Base-by-base conservation (phyloP, 2,888 invertebrate genomes). In the Lithophane leautieri region DNA sequence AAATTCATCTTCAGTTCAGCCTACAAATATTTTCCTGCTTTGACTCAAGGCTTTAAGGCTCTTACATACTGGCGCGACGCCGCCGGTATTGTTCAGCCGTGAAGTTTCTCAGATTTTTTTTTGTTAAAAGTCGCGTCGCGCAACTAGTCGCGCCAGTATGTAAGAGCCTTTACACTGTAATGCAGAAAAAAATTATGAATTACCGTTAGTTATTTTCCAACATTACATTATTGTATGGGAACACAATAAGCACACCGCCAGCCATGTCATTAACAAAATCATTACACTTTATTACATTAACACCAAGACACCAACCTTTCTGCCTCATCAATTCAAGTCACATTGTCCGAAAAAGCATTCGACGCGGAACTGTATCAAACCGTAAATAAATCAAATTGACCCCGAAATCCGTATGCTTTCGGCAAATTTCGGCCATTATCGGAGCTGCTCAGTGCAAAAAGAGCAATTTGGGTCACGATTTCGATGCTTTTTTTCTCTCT, bases 371-470 rank as follows among this genome's bases (percentile, higher is more conserved):
- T 95, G 94, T 95, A 96, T 94, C 96, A 95, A 95, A 95, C 92
- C 89, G 91, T 91, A 92, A 89, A 95, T 95, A 95, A 95, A 95
- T 96, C 95, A 96, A 94, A 95, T 91, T 94, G 95, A 94, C 95
- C 95, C 89, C 91, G 88, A 94, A 92, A 90, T 91, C 82, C 89
- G 89, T 90, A 91, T 88, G 94, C 95, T 95, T 93, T 95, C 94
- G 94, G 95, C 95, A 94, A 94, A 95, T 94, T 95, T 94, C 92
- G 93, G 83, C 93, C 95, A 93, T 93, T 94, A 94, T 93, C 93
- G 91, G 90, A 86, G 89, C 88, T 88, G 90, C 85, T 86, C 89
- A 85, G 86, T 78, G 90, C 92, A 94, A 94, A 95, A 94, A 94
- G 90, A 92, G 91, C 93, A 94, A 95, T 96, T 95, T 91, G 92